A percentile compares a stretch with the other conserved stretches of the same genome.
Conservation (phyloP, 1,140 invertebrate species). For the Pantala flavescens region DNA sequence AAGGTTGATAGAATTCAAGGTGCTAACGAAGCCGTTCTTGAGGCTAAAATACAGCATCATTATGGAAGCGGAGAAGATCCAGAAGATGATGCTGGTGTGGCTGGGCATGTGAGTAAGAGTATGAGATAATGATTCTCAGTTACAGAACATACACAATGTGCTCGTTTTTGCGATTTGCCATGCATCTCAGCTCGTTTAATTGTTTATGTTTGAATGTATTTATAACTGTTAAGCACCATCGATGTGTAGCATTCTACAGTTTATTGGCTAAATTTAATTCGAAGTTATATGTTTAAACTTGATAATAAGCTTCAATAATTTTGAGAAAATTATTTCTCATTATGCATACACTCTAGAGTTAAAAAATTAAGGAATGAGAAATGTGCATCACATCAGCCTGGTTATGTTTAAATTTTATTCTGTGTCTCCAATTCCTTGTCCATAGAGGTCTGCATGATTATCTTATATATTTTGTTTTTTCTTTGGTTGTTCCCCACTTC, state of each 20-base stretch:
- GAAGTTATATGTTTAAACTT: too few species aligned
- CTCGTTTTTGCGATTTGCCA: background rate
- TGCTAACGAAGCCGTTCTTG: conserved; percentile 67
- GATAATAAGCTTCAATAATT: too few species aligned
- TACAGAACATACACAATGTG: background rate
- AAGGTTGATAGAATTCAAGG: conserved; percentile 74
- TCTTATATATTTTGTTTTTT: background rate
- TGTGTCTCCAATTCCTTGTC: background rate
- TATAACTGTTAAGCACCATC: conserved; percentile 12
- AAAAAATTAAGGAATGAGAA: too few species aligned
- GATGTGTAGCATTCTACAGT: conserved; percentile 27
- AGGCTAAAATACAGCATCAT: conserved; percentile 82
- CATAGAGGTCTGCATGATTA: background rate
- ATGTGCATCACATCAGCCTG: background rate
- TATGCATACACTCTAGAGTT: too few species aligned
- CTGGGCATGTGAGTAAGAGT: conserved; percentile 60
- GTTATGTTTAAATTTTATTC: conserved; percentile 18
- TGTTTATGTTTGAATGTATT: conserved; percentile 27
- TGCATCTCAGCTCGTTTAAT: conserved; percentile 19
- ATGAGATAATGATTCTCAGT: background rate
- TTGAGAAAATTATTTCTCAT: too few species aligned
- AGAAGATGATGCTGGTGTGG: conserved; percentile 48
- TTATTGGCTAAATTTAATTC: conserved; percentile 12
- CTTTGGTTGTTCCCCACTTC: background rate
- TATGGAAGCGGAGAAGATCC: conserved; percentile 54